Evolutionary conservation across 1,140 invertebrate species (phyloP).

Genomic region (Pectinophora gossypiella): DNA sequence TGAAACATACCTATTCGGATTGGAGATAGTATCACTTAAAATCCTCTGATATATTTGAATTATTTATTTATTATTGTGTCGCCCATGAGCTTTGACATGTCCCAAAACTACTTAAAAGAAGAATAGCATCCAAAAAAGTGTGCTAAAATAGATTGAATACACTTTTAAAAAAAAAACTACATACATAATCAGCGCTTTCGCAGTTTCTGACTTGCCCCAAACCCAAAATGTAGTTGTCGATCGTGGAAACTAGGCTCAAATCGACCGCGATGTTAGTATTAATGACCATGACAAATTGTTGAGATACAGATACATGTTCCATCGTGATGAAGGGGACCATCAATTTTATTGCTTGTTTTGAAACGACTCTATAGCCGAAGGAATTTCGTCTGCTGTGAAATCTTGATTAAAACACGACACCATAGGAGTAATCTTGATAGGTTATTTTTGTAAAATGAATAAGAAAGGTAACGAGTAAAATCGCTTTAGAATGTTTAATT

Average conservation of each 20-base stretch:
- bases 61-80: too few relatives aligned
- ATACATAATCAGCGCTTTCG: too few relatives aligned
- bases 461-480: too few relatives aligned
- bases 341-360: constrained; percentile 24
- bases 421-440: not conserved
- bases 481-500: too few relatives aligned
- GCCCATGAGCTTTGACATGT: too few relatives aligned
- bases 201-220: constrained; percentile 2
- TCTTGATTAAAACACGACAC: not conserved
- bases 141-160: too few relatives aligned
- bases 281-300: constrained; percentile 37
- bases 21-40: too few relatives aligned
- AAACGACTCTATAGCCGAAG: constrained; percentile 7
- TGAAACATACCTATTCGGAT: too few relatives aligned
- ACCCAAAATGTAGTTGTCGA: constrained; percentile 16
- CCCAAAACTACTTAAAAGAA: too few relatives aligned
- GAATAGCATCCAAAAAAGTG: too few relatives aligned
- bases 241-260: constrained; percentile 26
- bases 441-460: not conserved
- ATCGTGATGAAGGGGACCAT: constrained; percentile 6
- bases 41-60: too few relatives aligned
- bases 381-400: constrained; percentile 1
- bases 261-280: constrained; percentile 19
- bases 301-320: constrained; percentile 16
- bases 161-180: too few relatives aligned